Percentiles rank a stretch among this genome's conserved stretches.
Evolutionary conservation across 1,140 invertebrate species (phyloP).

Genomic region (Drosophila pallidifrons): DNA sequence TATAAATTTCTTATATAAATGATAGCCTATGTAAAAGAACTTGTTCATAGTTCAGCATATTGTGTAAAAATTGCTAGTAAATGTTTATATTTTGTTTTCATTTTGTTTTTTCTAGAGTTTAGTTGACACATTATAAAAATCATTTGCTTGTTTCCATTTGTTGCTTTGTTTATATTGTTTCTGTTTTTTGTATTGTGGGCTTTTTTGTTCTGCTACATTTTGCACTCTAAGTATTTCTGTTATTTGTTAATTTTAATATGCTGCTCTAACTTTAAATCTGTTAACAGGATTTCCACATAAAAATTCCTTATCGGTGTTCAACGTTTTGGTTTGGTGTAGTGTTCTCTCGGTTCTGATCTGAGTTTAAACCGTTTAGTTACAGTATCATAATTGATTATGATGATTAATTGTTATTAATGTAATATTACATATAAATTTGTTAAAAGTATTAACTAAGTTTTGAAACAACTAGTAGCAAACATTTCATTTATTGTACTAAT

Average conservation of each 20-base stretch:
- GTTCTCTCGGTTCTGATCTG: neutral
- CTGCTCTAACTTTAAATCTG: constrained; percentile 40
- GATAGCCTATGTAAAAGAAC: constrained; percentile 54
- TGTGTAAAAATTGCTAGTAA: constrained; percentile 64
- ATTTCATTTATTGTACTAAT: constrained; percentile 65
- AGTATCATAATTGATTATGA: constrained; percentile 26
- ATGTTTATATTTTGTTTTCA: constrained; percentile 33
- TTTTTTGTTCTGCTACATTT: constrained; percentile 27
- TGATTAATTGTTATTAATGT: too few relatives aligned
- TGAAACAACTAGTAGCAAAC: constrained; percentile 75
- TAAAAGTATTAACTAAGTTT: constrained; percentile 65
- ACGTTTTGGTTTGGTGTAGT: constrained; percentile 50
- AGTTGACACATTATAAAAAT: constrained; percentile 70
- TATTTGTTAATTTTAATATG: constrained; percentile 42
- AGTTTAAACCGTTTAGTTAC: constrained; percentile 61
- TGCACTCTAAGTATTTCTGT: constrained; percentile 4
- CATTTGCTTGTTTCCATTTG: constrained; percentile 59
- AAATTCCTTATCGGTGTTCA: constrained; percentile 78
- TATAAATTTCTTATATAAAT: constrained; percentile 66
- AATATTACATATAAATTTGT: constrained; percentile 47
- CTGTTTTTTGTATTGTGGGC: constrained; percentile 33
- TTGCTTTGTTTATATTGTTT: constrained; percentile 50
- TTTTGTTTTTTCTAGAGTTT: constrained; percentile 32
- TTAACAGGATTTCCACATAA: constrained; percentile 52
- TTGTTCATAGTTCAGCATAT: constrained; percentile 65